These are phyloP conservation scores for Drosophila lacertosa DNA, from an alignment of 1,140 invertebrate genomes.

Conservation along the genomic window DNA sequence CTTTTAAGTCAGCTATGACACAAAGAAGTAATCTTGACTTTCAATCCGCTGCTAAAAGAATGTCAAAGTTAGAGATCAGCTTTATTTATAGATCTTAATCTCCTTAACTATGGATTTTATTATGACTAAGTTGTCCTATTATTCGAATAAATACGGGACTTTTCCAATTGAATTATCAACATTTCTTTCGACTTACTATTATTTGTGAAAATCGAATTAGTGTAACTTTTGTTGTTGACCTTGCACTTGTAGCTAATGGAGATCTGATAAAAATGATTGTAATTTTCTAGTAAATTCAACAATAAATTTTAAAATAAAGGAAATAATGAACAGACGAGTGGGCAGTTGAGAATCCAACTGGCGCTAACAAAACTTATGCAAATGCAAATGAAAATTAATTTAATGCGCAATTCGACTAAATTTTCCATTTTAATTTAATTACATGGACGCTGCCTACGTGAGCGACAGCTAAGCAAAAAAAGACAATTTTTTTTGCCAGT, in stretches of 20 bases:
- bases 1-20: too few species aligned
- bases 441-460: conserved; percentile 83
- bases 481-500: conserved; percentile 44
- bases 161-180: conserved; percentile 28
- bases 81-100: too few species aligned
- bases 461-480: conserved; percentile 76
- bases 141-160: conserved; percentile 13
- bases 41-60: too few species aligned
- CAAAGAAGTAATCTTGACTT: too few species aligned
- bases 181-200: neutral
- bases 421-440: conserved; percentile 84
- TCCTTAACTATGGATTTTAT: too few species aligned
- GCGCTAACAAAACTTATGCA: conserved; percentile 71
- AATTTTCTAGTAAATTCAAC: conserved; percentile 63
- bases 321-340: conserved; percentile 66
- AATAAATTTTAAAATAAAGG: conserved; percentile 78
- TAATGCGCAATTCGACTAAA: conserved; percentile 82
- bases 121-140: neutral
- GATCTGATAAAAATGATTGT: conserved; percentile 59
- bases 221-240: conserved; percentile 7
- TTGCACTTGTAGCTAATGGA: conserved; percentile 26
- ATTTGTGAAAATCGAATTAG: conserved; percentile 4
- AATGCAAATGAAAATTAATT: conserved; percentile 84
- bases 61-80: too few species aligned
- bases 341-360: conserved; percentile 2